phyloP scores from a whole-genome alignment of 2,888 invertebrate genomes.

The Epinotia brunnichana region DNA sequence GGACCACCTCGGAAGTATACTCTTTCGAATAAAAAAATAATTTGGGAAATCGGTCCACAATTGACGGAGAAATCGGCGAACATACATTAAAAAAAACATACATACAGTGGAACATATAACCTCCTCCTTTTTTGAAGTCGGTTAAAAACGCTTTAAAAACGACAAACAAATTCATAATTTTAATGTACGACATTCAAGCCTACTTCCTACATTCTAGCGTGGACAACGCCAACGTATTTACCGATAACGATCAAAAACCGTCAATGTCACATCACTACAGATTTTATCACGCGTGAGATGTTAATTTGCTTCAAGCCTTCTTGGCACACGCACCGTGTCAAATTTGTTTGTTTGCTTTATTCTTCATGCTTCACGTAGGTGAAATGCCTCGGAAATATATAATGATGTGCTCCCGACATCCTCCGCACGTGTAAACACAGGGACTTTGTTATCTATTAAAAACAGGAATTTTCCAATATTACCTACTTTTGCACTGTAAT shows the following conservation, averaged over 20 bases:
- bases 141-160: slow-evolving; percentile 1
- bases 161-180: slow-evolving; percentile 8
- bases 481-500: not conserved
- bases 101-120: no score
- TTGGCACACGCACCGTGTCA: slow-evolving; percentile 40
- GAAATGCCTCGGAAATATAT: slow-evolving; percentile 57
- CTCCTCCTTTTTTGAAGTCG: no score
- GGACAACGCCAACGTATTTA: slow-evolving; percentile 15
- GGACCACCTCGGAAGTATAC: no score
- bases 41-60: no score
- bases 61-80: no score
- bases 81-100: no score
- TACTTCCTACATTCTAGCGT: slow-evolving; percentile 23
- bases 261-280: slow-evolving; percentile 38
- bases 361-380: slow-evolving; percentile 60
- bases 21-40: no score
- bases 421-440: slow-evolving; percentile 4
- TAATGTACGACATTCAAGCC: not conserved
- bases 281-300: slow-evolving; percentile 42
- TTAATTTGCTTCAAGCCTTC: slow-evolving; percentile 38
- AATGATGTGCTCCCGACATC: slow-evolving; percentile 32
- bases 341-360: slow-evolving; percentile 53
- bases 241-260: slow-evolving; percentile 37
- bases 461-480: not conserved
- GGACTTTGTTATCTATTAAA: not conserved